Evolutionary conservation across 2,888 invertebrate species (phyloP).

Genomic region (Crioceris asparagi): DNA sequence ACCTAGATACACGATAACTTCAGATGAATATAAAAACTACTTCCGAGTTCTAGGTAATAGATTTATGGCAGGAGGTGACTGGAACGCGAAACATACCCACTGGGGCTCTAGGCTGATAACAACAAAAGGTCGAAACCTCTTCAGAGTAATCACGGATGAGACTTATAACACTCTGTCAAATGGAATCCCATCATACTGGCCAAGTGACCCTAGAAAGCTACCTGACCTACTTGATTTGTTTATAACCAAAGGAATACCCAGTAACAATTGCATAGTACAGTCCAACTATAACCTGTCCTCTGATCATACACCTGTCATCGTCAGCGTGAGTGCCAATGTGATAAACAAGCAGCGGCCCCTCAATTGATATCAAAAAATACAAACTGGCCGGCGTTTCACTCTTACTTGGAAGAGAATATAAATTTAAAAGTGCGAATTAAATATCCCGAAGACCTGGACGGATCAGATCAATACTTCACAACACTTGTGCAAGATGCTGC

Average conservation of each 20-base stretch:
- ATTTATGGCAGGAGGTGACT: constrained; percentile 20
- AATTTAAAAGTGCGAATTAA: not conserved
- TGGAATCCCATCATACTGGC: constrained; percentile 8
- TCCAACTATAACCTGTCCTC: too few species aligned
- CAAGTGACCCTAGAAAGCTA: constrained; percentile 6
- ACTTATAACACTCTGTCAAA: constrained; percentile 4
- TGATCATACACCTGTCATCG: constrained; percentile 3
- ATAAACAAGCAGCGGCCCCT: too few species aligned
- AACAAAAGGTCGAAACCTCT: constrained; percentile 7
- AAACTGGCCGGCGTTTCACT: too few species aligned
- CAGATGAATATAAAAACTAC: constrained; percentile 11
- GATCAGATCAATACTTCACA: too few species aligned
- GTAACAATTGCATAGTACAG: too few species aligned
- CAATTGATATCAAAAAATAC: too few species aligned
- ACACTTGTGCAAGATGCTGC: too few species aligned
- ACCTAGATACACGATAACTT: constrained; percentile 17
- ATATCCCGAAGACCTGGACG: too few species aligned
- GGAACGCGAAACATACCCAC: constrained; percentile 15
- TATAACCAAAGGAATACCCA: too few species aligned
- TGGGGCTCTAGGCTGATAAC: constrained; percentile 17
- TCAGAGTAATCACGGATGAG: constrained; percentile 1
- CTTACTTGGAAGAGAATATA: constrained; percentile 4
- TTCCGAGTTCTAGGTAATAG: constrained; percentile 15
- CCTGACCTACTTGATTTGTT: too few species aligned
- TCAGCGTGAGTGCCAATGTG: too few species aligned